Evolutionary conservation across 2,113 vertebrate species (phyloP), one percentile per base, ranked within the genome.

Genomic region (Bubo blakistoni): DNA sequence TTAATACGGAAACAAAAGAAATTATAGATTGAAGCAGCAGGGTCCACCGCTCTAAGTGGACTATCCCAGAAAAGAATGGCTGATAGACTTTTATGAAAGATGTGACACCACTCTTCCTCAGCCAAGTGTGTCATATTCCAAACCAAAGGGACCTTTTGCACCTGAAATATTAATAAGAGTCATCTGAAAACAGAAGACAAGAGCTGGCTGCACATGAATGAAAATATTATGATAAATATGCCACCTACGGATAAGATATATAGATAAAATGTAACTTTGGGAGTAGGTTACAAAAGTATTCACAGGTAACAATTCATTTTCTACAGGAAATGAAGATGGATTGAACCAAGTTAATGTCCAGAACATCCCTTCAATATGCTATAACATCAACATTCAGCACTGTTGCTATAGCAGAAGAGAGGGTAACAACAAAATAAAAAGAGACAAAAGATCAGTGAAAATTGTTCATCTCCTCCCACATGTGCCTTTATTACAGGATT

Each of bases 1-100:
- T 95, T 93, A 94, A 79, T 54, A 86, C 84, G 46, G 52, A 95
- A 96, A 92, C 79, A 94, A 92, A 93, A 87, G 21, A 86, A 81
- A 89, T 59, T 54, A 95, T n/a, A 49, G 34, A 93, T 49, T 51
- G 61, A 80, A 96, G 55, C 58, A 91, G 59, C 66, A 52, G 54
- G 58, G 63, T 76, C 72, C 51, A 57, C 34, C 0, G 0, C 34
- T 59, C 55, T 66, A 59, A 40, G 40, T 5, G 3, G 49, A 57
- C 61, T 79, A 63, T 42, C 66, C 57, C 62, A 86, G 86, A 46
- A 92, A 95, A 63, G 22, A 90, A 92, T 1, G 36, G 20, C 67
- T 63, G 70, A 79, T 5, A 51, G 54, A 69, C 44, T 86, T 55
- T 36, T 55, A 90, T 9, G 42, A 77, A 90, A 94, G 51, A 77